Evolutionary conservation across 2,797 vertebrate genomes (phyloP).

Genomic region (Antrozous pallidus): DNA sequence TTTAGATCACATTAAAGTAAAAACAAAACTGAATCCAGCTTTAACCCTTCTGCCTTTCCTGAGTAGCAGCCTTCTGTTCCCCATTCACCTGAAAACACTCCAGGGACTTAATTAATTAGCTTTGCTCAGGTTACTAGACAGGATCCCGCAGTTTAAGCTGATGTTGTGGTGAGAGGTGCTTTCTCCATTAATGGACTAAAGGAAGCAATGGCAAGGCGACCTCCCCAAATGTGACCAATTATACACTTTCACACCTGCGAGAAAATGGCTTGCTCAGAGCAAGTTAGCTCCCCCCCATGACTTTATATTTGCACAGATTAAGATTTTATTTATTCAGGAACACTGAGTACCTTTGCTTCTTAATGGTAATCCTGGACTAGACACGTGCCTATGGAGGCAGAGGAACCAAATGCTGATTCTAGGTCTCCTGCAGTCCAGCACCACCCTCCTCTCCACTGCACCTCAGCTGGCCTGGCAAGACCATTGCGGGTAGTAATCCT

Average conservation of each 20-base stretch:
- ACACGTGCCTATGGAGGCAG: not conserved
- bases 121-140: not conserved
- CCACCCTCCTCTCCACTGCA: not conserved
- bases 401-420: not conserved
- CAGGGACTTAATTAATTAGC: conserved; percentile 35
- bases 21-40: conserved; percentile 3
- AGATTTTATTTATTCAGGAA: conserved; percentile 12
- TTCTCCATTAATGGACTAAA: not conserved
- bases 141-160: not conserved
- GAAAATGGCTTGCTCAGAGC: not conserved
- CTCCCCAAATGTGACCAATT: not conserved
- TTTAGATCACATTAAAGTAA: not conserved
- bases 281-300: not conserved
- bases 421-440: not conserved
- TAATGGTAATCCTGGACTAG: not conserved
- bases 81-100: not conserved
- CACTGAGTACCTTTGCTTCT: not conserved
- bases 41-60: not conserved
- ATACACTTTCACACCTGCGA: not conserved
- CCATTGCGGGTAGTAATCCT: no score
- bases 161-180: conserved; percentile 60
- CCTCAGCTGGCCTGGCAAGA: not conserved
- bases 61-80: not conserved
- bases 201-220: not conserved
- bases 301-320: not conserved